These are phyloP conservation scores for Eospalax fontanierii DNA, from an alignment of 2,797 vertebrate species.

Conservation along the genomic window DNA sequence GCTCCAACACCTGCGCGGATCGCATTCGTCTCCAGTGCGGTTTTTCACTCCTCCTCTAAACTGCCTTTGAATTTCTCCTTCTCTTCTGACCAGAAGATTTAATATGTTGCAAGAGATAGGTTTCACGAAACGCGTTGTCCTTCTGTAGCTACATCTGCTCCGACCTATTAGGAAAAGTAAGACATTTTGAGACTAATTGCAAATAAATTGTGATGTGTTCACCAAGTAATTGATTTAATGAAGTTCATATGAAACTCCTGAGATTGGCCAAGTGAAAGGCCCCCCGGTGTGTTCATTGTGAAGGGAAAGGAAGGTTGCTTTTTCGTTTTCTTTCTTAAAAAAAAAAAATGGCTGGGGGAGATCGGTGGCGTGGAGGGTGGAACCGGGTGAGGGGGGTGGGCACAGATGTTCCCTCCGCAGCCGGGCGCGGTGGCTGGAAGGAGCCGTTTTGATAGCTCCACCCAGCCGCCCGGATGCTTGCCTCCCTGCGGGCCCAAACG, in stretches of 20 bases:
- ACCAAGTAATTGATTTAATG: constrained; percentile 91
- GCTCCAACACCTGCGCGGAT: constrained; percentile 82
- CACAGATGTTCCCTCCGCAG: constrained; percentile 83
- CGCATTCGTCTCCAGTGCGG: constrained; percentile 76
- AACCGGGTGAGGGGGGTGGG: constrained; percentile 53
- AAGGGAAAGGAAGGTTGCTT: constrained; percentile 81
- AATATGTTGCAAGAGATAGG: constrained; percentile 86
- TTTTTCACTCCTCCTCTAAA: constrained; percentile 71
- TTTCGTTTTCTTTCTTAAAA: constrained; percentile 76
- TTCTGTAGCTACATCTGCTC: constrained; percentile 90
- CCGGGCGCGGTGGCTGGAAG: constrained; percentile 30
- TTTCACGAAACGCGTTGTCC: constrained; percentile 86
- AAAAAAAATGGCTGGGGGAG: constrained; percentile 5
- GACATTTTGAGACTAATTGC: constrained; percentile 90
- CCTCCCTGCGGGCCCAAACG: neutral
- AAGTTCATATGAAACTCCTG: constrained; percentile 89
- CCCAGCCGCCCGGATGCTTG: neutral
- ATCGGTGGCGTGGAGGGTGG: constrained; percentile 57
- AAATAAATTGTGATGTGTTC: constrained; percentile 90
- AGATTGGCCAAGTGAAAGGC: constrained; percentile 87
- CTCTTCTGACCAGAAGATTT: constrained; percentile 81
- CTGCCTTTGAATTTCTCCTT: constrained; percentile 79
- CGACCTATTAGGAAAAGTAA: constrained; percentile 88
- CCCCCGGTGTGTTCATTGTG: constrained; percentile 87
- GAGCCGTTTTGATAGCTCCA: neutral